Evolutionary conservation across 2,113 vertebrate species (phyloP), one percentile per base, ranked within the genome.

Genomic region (Leuciscus idus): DNA sequence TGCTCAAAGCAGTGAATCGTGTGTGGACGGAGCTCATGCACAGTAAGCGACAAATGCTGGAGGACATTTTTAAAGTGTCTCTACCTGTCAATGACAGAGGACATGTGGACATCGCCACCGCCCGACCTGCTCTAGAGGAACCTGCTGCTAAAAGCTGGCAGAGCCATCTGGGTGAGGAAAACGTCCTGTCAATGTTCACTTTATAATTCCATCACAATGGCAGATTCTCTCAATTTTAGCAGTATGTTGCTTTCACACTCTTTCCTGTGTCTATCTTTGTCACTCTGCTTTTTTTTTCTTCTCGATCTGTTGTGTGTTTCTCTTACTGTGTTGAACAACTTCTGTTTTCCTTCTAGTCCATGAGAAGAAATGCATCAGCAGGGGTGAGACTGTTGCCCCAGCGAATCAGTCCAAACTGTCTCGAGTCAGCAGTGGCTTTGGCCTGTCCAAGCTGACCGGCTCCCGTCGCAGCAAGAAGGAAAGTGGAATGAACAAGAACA

Each of bases 11-110:
- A 0, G 97, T 99, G 88, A 98, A 97, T 90, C 95, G 98, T 23
- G 98, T 99, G 61, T 99, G 98, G 98, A 99, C 98, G 0, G 98
- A 99, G 92, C 93, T 99, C 88, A 98, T 99, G 91, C 97, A 99
- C 84, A 98, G 97, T 90, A 99, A 99, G 91, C 96, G 97, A 17
- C 98, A 97, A 90, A 95, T 95, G 93, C 93, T 99, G 89, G 98
- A 99, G 89, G 98, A 99, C 82, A 95, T 96, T 85, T 99, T 99
- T 92, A 98, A 97, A 92, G 97, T 99, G 90, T 96, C 96, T 0
- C 95, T 99, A 21, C 98, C 98, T 21, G 96, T 97, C 87, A 99
- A 98, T 0, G 98, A 99, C 74, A 92, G 97, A 83, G 98, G 98
- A 23, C 97, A 98, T 1, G 98, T 99, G 92, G 98, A 99, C 92